phyloP scores from a whole-genome alignment of 2,113 vertebrate genomes.

The Sinocyclocheilus anshuiensis region DNA sequence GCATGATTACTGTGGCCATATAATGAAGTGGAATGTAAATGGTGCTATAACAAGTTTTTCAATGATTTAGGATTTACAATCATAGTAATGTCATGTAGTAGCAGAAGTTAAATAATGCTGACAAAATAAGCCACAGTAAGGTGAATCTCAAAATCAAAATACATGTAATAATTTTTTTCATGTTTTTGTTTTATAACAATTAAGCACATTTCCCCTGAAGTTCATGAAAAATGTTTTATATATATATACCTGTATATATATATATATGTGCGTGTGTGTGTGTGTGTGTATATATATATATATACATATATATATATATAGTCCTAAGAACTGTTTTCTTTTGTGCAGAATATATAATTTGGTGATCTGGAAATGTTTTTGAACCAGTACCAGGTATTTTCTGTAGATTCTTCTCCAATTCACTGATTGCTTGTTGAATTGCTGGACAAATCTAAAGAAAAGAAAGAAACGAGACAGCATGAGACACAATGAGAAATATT shows the following conservation, averaged over 20 bases:
- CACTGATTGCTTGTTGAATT: slow-evolving; percentile 53
- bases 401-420: slow-evolving; percentile 67
- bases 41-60: background rate
- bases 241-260: too few species aligned
- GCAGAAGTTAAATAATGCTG: background rate
- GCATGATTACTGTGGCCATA: background rate
- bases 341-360: too few species aligned
- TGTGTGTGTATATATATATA: too few species aligned
- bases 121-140: background rate
- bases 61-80: background rate
- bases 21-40: background rate
- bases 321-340: too few species aligned
- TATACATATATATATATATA: too few species aligned
- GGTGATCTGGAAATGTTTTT: background rate
- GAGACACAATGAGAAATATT: slow-evolving; percentile 35
- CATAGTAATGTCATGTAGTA: background rate
- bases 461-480: slow-evolving; percentile 30
- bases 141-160: background rate
- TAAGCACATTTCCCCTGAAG: background rate
- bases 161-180: too few species aligned
- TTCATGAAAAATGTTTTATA: too few species aligned
- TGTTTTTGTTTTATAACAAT: background rate
- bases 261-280: too few species aligned
- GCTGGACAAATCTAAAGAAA: slow-evolving; percentile 73
- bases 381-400: slow-evolving; percentile 66